Evolutionary conservation across 2,888 invertebrate species (phyloP).

Genomic region (Desoria tigrina): DNA sequence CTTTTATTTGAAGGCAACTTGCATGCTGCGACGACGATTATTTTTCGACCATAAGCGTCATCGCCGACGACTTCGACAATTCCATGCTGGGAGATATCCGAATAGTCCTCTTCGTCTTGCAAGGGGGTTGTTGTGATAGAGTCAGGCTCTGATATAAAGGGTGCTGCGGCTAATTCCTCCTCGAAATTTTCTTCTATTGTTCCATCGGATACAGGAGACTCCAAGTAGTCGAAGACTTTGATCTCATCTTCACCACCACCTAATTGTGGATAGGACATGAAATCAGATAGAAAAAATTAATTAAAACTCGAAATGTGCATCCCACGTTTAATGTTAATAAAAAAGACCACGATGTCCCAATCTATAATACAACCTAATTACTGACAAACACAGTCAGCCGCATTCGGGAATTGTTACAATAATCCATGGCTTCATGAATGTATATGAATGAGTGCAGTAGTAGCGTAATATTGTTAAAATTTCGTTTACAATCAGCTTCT

Average conservation of each 20-base stretch:
- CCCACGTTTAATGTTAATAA: no score
- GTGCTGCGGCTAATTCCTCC: slow-evolving; percentile 74
- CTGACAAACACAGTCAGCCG: no score
- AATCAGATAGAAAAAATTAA: neutral
- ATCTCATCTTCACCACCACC: slow-evolving; percentile 44
- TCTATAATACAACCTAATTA: no score
- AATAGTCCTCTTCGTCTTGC: slow-evolving; percentile 63
- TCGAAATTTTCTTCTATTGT: slow-evolving; percentile 90
- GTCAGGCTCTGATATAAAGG: slow-evolving; percentile 54
- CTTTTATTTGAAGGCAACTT: slow-evolving; percentile 78
- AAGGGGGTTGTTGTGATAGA: slow-evolving; percentile 45
- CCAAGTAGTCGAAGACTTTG: slow-evolving; percentile 60
- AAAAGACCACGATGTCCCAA: no score
- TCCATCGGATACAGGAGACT: slow-evolving; percentile 78
- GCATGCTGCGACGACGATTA: slow-evolving; percentile 95
- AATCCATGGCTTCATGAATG: no score
- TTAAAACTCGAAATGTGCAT: no score
- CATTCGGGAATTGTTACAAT: no score
- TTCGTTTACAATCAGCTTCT: no score
- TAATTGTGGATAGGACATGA: slow-evolving; percentile 4
- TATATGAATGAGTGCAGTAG: no score
- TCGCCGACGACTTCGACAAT: slow-evolving; percentile 83
- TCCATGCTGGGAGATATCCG: slow-evolving; percentile 71
- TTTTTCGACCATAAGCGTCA: slow-evolving; percentile 83
- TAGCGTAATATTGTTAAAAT: no score